Conservation (phyloP, 2,113 vertebrate genomes). For the Leucosticte australis region DNA sequence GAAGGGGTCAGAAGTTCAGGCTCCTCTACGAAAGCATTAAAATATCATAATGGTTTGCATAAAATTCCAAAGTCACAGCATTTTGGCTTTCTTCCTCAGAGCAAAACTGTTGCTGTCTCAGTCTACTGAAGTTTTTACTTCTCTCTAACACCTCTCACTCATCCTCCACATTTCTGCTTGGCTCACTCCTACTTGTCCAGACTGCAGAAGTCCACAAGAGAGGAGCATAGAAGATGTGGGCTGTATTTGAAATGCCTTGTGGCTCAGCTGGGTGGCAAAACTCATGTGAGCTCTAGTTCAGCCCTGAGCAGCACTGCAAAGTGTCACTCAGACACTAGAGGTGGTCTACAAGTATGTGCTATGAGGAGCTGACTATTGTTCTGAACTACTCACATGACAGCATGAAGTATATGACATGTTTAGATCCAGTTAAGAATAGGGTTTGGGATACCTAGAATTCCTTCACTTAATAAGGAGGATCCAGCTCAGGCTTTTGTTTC, state of each 20-base stretch:
- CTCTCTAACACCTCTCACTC: neutral
- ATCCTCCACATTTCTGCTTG: neutral
- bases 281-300: neutral
- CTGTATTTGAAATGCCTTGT: neutral
- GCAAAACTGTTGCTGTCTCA: neutral
- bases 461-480: neutral
- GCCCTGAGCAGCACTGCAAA: neutral
- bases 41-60: neutral
- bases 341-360: neutral
- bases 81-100: neutral
- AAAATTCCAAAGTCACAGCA: neutral
- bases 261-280: neutral
- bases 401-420: neutral
- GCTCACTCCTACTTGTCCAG: neutral
- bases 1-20: conserved; percentile 14
- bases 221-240: neutral
- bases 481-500: neutral
- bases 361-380: neutral
- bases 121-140: neutral
- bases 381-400: neutral
- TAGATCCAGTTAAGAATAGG: neutral
- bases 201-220: neutral
- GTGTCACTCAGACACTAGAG: neutral
- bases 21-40: neutral
- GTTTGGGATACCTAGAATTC: neutral